phyloP scores from a whole-genome alignment of 2,113 vertebrate species.

The Lepus americanus region DNA sequence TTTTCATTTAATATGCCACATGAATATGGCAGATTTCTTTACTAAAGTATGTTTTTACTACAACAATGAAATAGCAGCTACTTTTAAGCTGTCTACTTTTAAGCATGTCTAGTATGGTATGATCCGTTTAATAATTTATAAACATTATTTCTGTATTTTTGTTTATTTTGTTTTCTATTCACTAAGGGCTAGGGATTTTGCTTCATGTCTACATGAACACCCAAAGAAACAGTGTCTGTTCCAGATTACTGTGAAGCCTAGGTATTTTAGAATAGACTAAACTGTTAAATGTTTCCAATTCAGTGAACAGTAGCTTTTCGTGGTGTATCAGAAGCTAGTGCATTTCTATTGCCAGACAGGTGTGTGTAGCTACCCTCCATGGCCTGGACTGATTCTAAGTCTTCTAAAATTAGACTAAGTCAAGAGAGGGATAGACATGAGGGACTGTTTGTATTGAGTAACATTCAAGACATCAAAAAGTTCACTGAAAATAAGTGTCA shows the following conservation, averaged over 20 bases:
- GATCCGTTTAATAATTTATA: not conserved
- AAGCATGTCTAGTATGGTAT: not conserved
- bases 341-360: not conserved
- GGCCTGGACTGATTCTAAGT: not conserved
- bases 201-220: not conserved
- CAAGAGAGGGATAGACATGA: not conserved
- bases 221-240: not conserved
- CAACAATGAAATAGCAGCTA: not conserved
- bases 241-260: not conserved
- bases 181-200: not conserved
- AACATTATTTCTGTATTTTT: constrained; percentile 47
- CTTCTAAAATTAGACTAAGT: constrained; percentile 17
- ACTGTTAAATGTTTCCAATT: constrained; percentile 12
- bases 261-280: not conserved
- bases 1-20: constrained; percentile 7
- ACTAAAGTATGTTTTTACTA: not conserved
- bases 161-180: constrained; percentile 44
- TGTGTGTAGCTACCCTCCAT: not conserved
- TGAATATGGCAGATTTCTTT: not conserved
- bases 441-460: not conserved
- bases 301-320: not conserved
- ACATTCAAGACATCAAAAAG: not conserved
- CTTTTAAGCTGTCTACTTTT: not conserved
- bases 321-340: not conserved
- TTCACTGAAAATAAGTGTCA: too few relatives aligned